Base-by-base conservation (phyloP, 2,797 vertebrate genomes). In the Loriculus beryllinus region DNA sequence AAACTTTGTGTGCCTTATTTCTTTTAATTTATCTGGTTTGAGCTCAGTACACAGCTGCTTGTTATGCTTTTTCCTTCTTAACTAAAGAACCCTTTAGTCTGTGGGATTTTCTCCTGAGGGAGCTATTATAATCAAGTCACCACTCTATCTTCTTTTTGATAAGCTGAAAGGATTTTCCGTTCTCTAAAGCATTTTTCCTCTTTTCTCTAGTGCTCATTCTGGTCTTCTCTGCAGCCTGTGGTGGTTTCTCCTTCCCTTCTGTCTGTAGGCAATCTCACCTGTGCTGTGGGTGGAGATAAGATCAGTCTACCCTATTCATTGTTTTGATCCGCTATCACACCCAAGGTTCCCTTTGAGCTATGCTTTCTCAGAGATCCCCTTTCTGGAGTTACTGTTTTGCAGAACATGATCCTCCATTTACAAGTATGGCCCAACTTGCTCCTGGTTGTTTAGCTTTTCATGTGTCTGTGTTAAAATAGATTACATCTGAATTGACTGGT, bases 31-130 rank as follows among this genome's bases (percentile, higher is more conserved):
- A 57, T 91, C 72, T 95, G 82, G 62, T 76, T 88, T 13, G 2
- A 87, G 45, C 72, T 92, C 87, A 69, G 45, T 88, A 88, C 76
- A 65, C 76, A 94, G 76, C 79, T 91, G 69, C 87, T 83, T 96
- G 85, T 92, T 95, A 74, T 9, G 39, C 29, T 75, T 93, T 88
- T 90, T 54, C 69, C 49, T 94, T 81, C 92, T 85, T 87, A 83
- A 87, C 64, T 78, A 60, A 91, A 92, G 57, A 93, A 86, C 12
- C 25, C 65, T 93, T 88, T 88, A 71, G 85, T 88, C 74, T 92
- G 62, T 81, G 90, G 82, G 85, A 89, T 94, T 96, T 96, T 96
- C 82, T 96, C 87, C 93, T 62, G n/a, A 87, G 95, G 91, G 92
- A 92, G 62, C 72, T 94, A 49, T 92, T 91, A 81, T 54, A 83